Percentiles rank a stretch among this genome's conserved stretches.
These are phyloP conservation scores for Tachysurus vachellii DNA, from an alignment of 2,113 vertebrate genomes.

Conservation along the genomic window DNA sequence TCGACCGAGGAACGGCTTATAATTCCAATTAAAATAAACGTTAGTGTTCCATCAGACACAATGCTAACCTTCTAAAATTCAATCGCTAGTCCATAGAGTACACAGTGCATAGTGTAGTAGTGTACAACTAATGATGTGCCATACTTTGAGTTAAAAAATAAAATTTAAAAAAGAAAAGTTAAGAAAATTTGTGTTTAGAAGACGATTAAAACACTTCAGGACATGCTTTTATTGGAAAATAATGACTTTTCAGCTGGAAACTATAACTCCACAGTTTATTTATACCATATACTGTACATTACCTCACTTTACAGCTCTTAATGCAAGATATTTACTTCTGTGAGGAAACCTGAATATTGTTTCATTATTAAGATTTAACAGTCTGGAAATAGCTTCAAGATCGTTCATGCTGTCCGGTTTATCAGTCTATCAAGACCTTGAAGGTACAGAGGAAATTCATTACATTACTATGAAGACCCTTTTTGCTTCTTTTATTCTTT, in stretches of 20 bases:
- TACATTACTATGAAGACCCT: not conserved
- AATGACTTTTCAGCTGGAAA: not conserved
- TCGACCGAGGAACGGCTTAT: too few relatives aligned
- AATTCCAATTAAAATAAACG: too few relatives aligned
- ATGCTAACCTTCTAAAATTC: too few relatives aligned
- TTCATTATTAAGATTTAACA: not conserved
- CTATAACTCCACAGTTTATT: not conserved
- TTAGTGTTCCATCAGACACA: too few relatives aligned
- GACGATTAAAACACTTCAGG: not conserved
- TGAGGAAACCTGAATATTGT: not conserved
- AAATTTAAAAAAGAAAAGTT: not conserved
- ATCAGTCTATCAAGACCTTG: not conserved
- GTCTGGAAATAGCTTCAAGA: not conserved
- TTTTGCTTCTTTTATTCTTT: not conserved
- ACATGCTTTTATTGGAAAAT: not conserved
- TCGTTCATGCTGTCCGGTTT: not conserved
- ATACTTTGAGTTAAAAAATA: not conserved
- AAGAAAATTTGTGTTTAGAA: not conserved
- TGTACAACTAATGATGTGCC: not conserved
- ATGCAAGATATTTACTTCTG: not conserved
- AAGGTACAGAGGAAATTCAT: not conserved
- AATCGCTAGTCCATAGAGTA: too few relatives aligned
- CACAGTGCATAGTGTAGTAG: too few relatives aligned
- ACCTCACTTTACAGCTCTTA: not conserved
- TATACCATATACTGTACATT: not conserved